phyloP scores from a whole-genome alignment of 2,888 invertebrate species.

The Incurvaria masculella region DNA sequence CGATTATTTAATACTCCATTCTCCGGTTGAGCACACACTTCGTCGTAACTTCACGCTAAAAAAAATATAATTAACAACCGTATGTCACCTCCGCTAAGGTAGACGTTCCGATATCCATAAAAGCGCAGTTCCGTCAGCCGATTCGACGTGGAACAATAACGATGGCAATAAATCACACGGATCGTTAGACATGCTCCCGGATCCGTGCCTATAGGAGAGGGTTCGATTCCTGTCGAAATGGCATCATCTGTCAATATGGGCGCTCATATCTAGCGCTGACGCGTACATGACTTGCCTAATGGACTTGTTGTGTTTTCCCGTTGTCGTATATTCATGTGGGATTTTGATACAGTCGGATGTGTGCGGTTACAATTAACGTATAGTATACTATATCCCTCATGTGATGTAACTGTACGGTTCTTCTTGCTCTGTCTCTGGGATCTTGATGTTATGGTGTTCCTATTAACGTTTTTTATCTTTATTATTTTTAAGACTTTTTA shows the following conservation, averaged over 20 bases:
- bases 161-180: slow-evolving; percentile 57
- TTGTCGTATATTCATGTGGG: slow-evolving; percentile 16
- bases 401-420: background rate
- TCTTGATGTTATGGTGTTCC: slow-evolving; percentile 11
- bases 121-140: too few relatives aligned
- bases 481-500: too few relatives aligned
- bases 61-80: too few relatives aligned
- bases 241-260: slow-evolving; percentile 54
- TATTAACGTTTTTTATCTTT: slow-evolving; percentile 3
- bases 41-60: too few relatives aligned
- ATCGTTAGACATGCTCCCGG: slow-evolving; percentile 51
- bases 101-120: too few relatives aligned
- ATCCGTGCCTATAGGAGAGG: slow-evolving; percentile 25
- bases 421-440: background rate
- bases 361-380: slow-evolving; percentile 3
- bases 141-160: slow-evolving; percentile 31
- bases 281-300: slow-evolving; percentile 52
- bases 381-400: slow-evolving; percentile 11
- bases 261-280: slow-evolving; percentile 27
- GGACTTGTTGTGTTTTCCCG: slow-evolving; percentile 37
- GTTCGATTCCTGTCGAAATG: slow-evolving; percentile 54
- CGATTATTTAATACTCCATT: background rate
- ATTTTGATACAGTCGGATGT: slow-evolving; percentile 8
- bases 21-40: too few relatives aligned
- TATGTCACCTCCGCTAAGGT: too few relatives aligned